Conservation (phyloP, 2,888 invertebrate species). For the Crioceris asparagi region DNA sequence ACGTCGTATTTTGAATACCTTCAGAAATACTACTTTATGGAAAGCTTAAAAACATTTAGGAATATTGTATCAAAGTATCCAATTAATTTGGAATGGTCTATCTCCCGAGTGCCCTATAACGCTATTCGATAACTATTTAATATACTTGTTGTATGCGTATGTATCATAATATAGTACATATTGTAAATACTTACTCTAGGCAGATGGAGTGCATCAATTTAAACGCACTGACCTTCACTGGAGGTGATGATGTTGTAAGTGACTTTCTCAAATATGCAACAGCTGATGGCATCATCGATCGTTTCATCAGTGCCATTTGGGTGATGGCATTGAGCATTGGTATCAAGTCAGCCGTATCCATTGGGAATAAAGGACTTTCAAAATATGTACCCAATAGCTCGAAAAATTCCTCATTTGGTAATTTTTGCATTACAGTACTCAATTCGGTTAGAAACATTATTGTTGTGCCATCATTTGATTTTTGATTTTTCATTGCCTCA, state of each 20-base stretch:
- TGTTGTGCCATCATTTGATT: conserved; percentile 14
- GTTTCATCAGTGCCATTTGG: conserved; percentile 20
- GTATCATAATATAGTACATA: conserved; percentile 1
- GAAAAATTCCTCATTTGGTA: conserved; percentile 15
- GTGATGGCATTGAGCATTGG: conserved; percentile 2
- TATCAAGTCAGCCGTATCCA: conserved; percentile 7
- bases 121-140: too few relatives aligned
- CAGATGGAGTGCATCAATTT: conserved; percentile 20
- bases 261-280: conserved; percentile 13
- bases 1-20: too few relatives aligned
- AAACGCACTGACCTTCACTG: conserved; percentile 17
- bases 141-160: conserved; percentile 3
- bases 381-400: conserved; percentile 15
- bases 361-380: conserved; percentile 11
- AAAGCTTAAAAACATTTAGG: too few relatives aligned
- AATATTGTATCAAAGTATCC: too few relatives aligned
- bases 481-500: conserved; percentile 13
- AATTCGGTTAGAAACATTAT: conserved; percentile 22
- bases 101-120: too few relatives aligned
- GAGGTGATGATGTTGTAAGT: conserved; percentile 13
- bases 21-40: too few relatives aligned
- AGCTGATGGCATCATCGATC: conserved; percentile 16
- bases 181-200: conserved; percentile 20
- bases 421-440: conserved; percentile 17
- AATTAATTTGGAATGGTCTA: too few relatives aligned